Conservation (phyloP, 2,797 vertebrate genomes). For the Catamblyrhynchus diadema region DNA sequence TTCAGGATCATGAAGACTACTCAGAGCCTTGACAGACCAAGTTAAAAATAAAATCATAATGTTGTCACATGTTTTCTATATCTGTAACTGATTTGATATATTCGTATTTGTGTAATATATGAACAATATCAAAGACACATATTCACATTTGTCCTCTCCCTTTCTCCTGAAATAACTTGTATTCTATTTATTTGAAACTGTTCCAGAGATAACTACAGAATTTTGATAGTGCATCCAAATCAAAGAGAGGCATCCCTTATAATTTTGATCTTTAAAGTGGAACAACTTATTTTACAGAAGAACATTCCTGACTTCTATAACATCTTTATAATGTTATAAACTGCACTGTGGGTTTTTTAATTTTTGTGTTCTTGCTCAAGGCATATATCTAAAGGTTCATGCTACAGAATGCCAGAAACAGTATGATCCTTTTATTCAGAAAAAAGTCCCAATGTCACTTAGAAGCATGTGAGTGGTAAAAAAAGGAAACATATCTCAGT, state of each 20-base stretch:
- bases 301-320: neutral
- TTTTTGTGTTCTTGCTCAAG: neutral
- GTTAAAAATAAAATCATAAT: neutral
- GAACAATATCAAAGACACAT: neutral
- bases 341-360: accelerated
- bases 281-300: neutral
- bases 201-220: neutral
- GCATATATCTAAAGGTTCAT: neutral
- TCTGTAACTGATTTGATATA: neutral
- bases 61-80: neutral
- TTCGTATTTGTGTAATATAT: neutral
- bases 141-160: neutral
- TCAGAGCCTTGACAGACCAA: neutral
- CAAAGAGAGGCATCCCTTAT: neutral
- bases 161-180: neutral
- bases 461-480: neutral
- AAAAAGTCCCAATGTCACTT: neutral
- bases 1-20: neutral
- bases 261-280: neutral
- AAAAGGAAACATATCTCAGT: neutral
- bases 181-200: neutral
- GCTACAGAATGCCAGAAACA: neutral
- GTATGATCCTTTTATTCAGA: neutral
- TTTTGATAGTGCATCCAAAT: neutral
- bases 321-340: neutral